Conservation (phyloP, 2,888 invertebrate species). For the Coleophora flavipennella region DNA sequence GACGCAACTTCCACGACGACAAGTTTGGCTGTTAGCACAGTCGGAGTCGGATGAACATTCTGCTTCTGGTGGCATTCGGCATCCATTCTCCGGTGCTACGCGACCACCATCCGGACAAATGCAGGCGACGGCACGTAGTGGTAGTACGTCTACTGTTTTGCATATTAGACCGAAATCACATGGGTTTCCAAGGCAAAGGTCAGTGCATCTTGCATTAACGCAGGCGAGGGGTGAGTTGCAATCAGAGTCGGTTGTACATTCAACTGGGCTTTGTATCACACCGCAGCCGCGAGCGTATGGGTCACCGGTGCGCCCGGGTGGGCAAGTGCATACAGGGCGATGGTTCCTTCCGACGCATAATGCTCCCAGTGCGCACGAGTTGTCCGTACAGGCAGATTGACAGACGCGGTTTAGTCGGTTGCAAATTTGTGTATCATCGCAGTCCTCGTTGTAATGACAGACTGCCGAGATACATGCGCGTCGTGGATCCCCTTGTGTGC, state of each 20-base stretch:
- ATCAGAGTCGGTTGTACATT: constrained; percentile 83
- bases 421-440: constrained; percentile 87
- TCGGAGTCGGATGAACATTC: constrained; percentile 83
- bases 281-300: constrained; percentile 76
- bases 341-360: constrained; percentile 83
- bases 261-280: constrained; percentile 50
- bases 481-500: constrained; percentile 88
- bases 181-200: constrained; percentile 83
- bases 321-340: constrained; percentile 84
- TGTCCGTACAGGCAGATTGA: constrained; percentile 85
- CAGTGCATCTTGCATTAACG: constrained; percentile 81
- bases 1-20: constrained; percentile 82
- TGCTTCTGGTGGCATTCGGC: constrained; percentile 73
- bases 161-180: constrained; percentile 87
- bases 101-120: constrained; percentile 88
- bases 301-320: constrained; percentile 83
- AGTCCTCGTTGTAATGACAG: constrained; percentile 92
- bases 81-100: constrained; percentile 80
- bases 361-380: constrained; percentile 84
- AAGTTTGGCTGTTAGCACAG: constrained; percentile 82
- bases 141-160: constrained; percentile 82
- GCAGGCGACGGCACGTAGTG: constrained; percentile 88
- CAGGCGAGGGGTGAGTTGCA: constrained; percentile 84
- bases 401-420: constrained; percentile 88
- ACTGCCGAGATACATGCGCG: constrained; percentile 86